These are phyloP conservation scores for Sphaeridia pumilis DNA, from an alignment of 2,888 invertebrate genomes.

Conservation along the genomic window DNA sequence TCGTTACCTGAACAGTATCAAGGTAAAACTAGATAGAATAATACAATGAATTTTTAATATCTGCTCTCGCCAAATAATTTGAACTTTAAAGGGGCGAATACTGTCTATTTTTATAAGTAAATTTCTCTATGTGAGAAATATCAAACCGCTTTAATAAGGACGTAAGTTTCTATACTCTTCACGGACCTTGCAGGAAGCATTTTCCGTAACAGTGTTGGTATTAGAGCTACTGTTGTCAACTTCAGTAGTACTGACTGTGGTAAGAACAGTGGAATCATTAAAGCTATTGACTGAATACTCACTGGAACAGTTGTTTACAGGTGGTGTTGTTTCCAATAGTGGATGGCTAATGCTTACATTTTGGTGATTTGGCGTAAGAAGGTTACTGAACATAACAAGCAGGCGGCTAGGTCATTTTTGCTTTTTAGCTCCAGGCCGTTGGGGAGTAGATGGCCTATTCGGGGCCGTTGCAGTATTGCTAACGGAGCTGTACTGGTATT, in stretches of 20 bases:
- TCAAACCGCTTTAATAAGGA: too few relatives aligned
- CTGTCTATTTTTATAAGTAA: too few relatives aligned
- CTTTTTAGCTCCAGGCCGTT: conserved; percentile 18
- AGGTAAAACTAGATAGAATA: too few relatives aligned
- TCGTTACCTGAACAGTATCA: too few relatives aligned
- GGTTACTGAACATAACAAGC: conserved; percentile 3
- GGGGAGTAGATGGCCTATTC: conserved; percentile 15
- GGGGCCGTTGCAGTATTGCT: conserved; percentile 14
- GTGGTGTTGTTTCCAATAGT: background rate
- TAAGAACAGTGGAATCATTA: background rate
- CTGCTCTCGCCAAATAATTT: too few relatives aligned
- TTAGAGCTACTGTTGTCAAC: too few relatives aligned
- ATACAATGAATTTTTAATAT: too few relatives aligned
- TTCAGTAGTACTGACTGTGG: background rate
- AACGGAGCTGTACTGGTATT: conserved; percentile 69
- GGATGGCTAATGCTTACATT: background rate
- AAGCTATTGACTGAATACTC: background rate
- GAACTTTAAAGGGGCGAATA: too few relatives aligned
- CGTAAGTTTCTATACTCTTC: too few relatives aligned
- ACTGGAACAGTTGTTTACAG: background rate
- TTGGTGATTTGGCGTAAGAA: conserved; percentile 3
- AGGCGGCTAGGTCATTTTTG: conserved; percentile 14
- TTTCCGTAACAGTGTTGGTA: too few relatives aligned
- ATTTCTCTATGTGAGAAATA: too few relatives aligned
- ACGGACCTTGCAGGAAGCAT: too few relatives aligned